phyloP scores from a whole-genome alignment of 30 jellyfish, hydroid and myxozoan species.

The Hydractinia echinata region DNA sequence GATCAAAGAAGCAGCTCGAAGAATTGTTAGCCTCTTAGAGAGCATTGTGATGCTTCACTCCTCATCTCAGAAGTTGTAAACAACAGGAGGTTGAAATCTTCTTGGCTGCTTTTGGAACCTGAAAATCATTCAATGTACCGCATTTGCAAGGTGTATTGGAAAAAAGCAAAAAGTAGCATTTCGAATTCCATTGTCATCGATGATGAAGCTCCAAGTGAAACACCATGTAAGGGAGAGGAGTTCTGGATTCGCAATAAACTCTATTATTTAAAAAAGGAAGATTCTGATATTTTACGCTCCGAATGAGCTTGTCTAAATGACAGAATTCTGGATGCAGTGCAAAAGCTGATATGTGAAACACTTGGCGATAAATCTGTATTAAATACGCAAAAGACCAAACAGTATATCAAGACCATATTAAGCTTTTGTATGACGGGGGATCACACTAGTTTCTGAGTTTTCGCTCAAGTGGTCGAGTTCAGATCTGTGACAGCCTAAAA shows the following conservation, averaged over 20 bases:
- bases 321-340: not conserved
- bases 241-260: constrained; percentile 10
- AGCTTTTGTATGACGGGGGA: constrained; percentile 22
- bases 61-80: not conserved
- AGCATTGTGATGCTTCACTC: not conserved
- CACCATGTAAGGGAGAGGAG: constrained; percentile 28
- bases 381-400: not conserved
- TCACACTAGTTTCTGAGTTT: constrained; percentile 19
- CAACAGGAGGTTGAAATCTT: constrained; percentile 8
- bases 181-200: constrained; percentile 24
- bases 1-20: not conserved
- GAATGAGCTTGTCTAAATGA: not conserved
- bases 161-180: not conserved
- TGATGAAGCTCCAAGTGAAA: constrained; percentile 20
- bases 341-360: constrained; percentile 16
- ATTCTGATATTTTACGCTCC: constrained; percentile 20
- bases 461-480: constrained; percentile 36
- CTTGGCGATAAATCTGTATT: not conserved
- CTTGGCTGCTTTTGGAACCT: constrained; percentile 9
- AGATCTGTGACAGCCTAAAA: constrained; percentile 30
- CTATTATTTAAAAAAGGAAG: constrained; percentile 13
- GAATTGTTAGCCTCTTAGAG: not conserved
- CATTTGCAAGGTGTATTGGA: constrained; percentile 6
- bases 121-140: too few species aligned
- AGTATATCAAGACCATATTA: constrained; percentile 15